Evolutionary conservation across 2,888 invertebrate genomes (phyloP).

Genomic region (Plebejus melissa): DNA sequence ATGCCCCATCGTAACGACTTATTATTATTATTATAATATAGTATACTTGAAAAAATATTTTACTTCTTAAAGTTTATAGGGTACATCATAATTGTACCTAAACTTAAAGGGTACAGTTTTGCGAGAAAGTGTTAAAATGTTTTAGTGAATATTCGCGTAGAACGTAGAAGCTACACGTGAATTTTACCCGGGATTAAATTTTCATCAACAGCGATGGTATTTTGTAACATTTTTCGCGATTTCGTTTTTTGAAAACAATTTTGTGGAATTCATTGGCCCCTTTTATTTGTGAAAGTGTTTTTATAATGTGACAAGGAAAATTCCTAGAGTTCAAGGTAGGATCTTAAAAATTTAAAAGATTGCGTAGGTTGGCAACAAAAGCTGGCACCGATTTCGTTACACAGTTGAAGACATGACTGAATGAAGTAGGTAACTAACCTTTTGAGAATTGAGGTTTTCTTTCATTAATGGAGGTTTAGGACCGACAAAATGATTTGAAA

Average conservation of each 20-base stretch:
- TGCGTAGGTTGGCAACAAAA: neutral
- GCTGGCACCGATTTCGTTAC: neutral
- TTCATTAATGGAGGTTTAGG: too few relatives aligned
- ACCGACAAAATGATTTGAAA: too few relatives aligned
- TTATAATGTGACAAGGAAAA: neutral
- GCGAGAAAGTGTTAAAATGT: neutral
- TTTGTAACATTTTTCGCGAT: neutral
- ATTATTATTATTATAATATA: too few relatives aligned
- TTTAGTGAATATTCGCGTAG: neutral
- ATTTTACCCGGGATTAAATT: neutral
- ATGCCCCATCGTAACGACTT: too few relatives aligned
- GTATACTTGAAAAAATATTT: neutral
- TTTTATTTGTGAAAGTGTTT: neutral
- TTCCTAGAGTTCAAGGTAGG: neutral
- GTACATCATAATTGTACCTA: neutral
- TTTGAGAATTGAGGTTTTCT: too few relatives aligned
- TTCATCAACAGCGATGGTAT: neutral
- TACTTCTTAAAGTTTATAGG: neutral
- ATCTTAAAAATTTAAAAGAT: neutral
- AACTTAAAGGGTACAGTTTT: neutral
- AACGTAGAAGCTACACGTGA: neutral
- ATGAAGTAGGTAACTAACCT: too few relatives aligned
- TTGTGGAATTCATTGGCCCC: neutral
- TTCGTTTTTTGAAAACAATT: neutral
- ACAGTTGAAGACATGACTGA: neutral